A percentile compares a stretch with the other conserved stretches of the same genome.
Conservation (phyloP, 2,888 invertebrate species). For the Plebejus anna region DNA sequence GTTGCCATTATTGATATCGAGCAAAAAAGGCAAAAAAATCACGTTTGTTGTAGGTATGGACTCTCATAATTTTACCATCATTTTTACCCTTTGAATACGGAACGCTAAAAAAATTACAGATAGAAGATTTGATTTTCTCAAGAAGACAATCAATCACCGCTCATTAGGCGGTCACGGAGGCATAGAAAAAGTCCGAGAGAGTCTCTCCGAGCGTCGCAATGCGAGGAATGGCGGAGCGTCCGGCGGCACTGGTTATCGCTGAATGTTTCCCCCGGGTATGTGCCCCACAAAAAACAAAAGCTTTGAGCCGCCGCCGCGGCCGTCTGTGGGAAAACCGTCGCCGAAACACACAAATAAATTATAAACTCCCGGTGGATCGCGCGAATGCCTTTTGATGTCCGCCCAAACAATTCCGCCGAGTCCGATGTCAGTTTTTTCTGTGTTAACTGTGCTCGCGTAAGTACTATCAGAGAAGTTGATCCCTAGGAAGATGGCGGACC, state of each 20-base stretch:
- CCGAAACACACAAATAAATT: conserved; percentile 79
- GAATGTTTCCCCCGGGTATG: conserved; percentile 77
- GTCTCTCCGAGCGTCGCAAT: background rate
- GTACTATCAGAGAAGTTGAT: background rate
- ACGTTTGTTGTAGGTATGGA: no score
- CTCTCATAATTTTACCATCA: no score
- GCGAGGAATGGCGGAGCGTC: conserved; percentile 41
- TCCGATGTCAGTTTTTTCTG: background rate
- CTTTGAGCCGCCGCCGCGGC: conserved; percentile 72
- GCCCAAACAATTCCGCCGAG: background rate
- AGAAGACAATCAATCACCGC: conserved; percentile 42
- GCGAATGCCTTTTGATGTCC: conserved; percentile 29
- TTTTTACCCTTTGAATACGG: background rate
- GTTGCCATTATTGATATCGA: no score
- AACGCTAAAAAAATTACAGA: conserved; percentile 31
- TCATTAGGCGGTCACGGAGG: conserved; percentile 44
- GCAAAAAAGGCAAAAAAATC: no score
- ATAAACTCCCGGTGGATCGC: conserved; percentile 74
- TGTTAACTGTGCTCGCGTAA: background rate
- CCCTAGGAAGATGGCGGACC: no score
- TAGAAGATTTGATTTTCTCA: conserved; percentile 36
- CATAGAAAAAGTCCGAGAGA: conserved; percentile 66
- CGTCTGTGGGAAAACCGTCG: conserved; percentile 79
- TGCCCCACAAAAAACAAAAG: conserved; percentile 79
- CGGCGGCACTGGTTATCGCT: conserved; percentile 79